Conservation (phyloP, 1,140 invertebrate species). For the Eumaeus atala region DNA sequence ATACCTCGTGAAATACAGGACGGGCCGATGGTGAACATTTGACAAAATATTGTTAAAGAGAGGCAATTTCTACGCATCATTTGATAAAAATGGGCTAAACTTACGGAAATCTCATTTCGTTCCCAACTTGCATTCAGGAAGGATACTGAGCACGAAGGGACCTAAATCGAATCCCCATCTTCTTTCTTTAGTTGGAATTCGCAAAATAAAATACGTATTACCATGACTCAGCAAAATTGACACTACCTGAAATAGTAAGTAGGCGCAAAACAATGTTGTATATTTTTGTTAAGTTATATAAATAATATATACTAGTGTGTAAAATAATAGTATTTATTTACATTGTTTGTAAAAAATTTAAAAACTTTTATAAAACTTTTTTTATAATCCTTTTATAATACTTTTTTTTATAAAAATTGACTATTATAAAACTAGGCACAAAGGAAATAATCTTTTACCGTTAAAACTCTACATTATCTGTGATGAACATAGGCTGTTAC, state of each 20-base stretch:
- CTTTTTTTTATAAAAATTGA: too few relatives aligned
- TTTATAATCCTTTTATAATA: too few relatives aligned
- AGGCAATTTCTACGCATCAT: slow-evolving; percentile 8
- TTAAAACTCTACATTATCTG: too few relatives aligned
- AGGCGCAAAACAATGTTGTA: too few relatives aligned
- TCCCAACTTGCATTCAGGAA: slow-evolving; percentile 63
- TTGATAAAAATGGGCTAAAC: slow-evolving; percentile 30
- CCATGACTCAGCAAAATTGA: slow-evolving; percentile 14
- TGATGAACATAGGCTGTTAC: too few relatives aligned
- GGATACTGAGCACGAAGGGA: slow-evolving; percentile 45
- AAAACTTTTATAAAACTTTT: too few relatives aligned
- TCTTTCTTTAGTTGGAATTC: slow-evolving; percentile 39
- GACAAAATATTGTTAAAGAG: slow-evolving; percentile 11
- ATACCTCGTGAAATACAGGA: not conserved
- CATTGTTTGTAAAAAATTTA: too few relatives aligned
- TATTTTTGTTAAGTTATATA: too few relatives aligned
- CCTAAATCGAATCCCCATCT: slow-evolving; percentile 67
- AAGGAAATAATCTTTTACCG: too few relatives aligned
- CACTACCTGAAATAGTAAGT: slow-evolving; percentile 6
- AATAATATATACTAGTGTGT: too few relatives aligned
- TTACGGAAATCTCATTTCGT: slow-evolving; percentile 44
- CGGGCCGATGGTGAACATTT: not conserved
- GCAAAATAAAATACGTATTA: slow-evolving; percentile 21
- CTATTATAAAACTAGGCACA: too few relatives aligned
- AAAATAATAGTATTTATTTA: too few relatives aligned